A percentile compares a stretch with the other conserved stretches of the same genome.
Conservation (phyloP, 2,113 vertebrate species). For the Bucco capensis region DNA sequence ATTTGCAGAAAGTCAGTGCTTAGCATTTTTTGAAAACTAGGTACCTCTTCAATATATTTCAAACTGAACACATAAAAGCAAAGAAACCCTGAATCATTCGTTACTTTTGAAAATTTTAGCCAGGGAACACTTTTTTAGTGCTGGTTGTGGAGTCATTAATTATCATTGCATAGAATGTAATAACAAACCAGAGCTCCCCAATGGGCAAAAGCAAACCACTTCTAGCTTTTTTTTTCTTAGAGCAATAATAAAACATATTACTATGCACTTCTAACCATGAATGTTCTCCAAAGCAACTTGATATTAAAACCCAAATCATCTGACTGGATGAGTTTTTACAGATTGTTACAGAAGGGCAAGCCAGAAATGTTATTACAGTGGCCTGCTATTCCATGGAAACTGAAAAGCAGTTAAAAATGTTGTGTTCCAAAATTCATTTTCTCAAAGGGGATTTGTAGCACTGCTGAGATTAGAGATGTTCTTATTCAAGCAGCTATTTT, state of each 20-base stretch:
- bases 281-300: constrained; percentile 31
- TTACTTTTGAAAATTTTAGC: constrained; percentile 9
- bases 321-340: constrained; percentile 35
- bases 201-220: constrained; percentile 15
- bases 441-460: constrained; percentile 22
- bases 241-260: constrained; percentile 15
- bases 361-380: constrained; percentile 18
- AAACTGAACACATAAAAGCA: neutral
- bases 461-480: neutral
- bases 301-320: constrained; percentile 42
- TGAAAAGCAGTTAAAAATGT: constrained; percentile 2
- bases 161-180: constrained; percentile 3
- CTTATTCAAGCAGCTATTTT: neutral
- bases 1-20: neutral
- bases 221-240: neutral
- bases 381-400: constrained; percentile 12
- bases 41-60: neutral
- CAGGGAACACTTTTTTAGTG: neutral
- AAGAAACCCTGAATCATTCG: neutral
- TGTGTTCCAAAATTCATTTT: constrained; percentile 19
- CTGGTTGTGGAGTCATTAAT: constrained; percentile 37
- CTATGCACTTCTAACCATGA: constrained; percentile 12
- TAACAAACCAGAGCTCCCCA: constrained; percentile 28
- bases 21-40: neutral
- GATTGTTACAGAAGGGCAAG: constrained; percentile 17